Evolutionary conservation across 2,797 vertebrate genomes (phyloP), one percentile per base, ranked within the genome.

Genomic region (Luscinia luscinia): DNA sequence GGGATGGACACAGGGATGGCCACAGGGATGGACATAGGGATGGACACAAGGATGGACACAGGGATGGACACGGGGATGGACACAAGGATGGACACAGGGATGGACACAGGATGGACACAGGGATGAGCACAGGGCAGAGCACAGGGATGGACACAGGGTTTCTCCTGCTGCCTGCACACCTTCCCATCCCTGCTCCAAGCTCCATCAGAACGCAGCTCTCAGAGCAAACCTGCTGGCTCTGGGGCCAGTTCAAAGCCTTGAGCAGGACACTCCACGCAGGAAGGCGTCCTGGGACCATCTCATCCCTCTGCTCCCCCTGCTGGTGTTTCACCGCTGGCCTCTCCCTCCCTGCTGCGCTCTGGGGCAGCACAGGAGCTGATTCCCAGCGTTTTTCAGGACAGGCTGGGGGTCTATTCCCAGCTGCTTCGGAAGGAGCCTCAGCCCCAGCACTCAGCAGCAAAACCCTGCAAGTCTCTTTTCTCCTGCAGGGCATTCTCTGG

Each of bases 321-420:
- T n/a, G 49, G 5, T 20, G 0, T 43, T 58, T 11, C 11, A 24
- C 36, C 9, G 0, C 23, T 17, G 3, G 0, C 48, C 12, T 11
- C n/a, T 0, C 14, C 41, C 20, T 21, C 16, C 34, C 34, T 34
- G 34, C 34, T 34, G 34, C 34, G 34, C 34, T 34, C 34, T 34
- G 34, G 34, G 34, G 34, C 34, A 34, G 34, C 34, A 34, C 34
- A 34, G 34, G 40, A 67, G 30, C 55, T 2, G 12, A 24, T 32
- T n/a, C 28, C 59, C 34, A 10, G 18, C 27, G 64, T 55, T 43
- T 21, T 20, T 7, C 4, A 10, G 73, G n/a, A 36, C 15, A 59
- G 28, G 32, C 3, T 23, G 40, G 12, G 13, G 19, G 5, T 26
- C 69, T 66, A 20, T 22, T 62, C 67, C 57, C 51, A 58, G 45